phyloP scores from a whole-genome alignment of 2,888 invertebrate genomes.

The Drosophila sordidula region DNA sequence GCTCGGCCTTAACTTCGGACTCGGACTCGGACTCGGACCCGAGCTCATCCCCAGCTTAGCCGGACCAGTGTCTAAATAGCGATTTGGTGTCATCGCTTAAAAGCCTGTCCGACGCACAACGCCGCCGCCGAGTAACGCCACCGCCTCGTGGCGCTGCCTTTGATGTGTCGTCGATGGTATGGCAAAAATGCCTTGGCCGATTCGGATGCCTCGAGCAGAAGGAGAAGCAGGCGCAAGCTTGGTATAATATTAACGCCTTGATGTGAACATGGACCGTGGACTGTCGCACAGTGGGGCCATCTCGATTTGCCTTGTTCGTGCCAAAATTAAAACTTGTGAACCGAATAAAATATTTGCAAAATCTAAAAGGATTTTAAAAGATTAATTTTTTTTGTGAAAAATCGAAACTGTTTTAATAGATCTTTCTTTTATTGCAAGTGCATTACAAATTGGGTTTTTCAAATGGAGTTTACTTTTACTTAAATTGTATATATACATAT shows the following conservation, averaged over 20 bases:
- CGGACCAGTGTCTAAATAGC: constrained; percentile 83
- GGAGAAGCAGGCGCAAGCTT: constrained; percentile 50
- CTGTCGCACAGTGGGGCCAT: not conserved
- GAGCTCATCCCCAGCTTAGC: constrained; percentile 1
- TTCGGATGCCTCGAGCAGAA: constrained; percentile 28
- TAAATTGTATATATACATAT: no score
- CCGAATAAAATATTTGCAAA: no score
- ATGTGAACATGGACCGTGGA: constrained; percentile 28
- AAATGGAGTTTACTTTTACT: no score
- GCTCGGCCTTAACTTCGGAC: not conserved
- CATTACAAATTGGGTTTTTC: no score
- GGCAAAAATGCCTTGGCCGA: constrained; percentile 65
- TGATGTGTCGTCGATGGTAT: constrained; percentile 72
- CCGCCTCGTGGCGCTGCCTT: constrained; percentile 73
- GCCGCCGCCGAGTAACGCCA: constrained; percentile 73
- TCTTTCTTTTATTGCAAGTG: no score
- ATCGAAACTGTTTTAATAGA: no score
- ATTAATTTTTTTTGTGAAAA: no score
- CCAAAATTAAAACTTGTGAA: no score
- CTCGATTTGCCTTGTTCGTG: no score
- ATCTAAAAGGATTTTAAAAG: no score
- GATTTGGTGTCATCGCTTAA: constrained; percentile 85
- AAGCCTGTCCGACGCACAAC: constrained; percentile 82
- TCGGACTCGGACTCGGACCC: not conserved
- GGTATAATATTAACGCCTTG: constrained; percentile 74